Percentiles rank a stretch among this genome's conserved stretches.
phyloP scores from a whole-genome alignment of 1,140 invertebrate genomes.

The Cataglyphis hispanica region DNA sequence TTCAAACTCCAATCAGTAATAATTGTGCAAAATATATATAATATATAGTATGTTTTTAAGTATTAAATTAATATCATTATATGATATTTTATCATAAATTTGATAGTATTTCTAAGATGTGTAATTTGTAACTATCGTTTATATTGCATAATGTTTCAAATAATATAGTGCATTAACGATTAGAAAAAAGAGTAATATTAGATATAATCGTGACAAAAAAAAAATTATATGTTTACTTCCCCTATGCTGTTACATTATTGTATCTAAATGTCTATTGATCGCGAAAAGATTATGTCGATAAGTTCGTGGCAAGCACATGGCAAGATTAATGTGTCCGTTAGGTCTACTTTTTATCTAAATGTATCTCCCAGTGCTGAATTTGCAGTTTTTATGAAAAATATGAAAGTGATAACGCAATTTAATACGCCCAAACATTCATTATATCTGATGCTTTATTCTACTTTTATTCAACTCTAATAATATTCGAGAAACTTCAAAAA shows the following conservation, averaged over 20 bases:
- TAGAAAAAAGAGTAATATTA: neutral
- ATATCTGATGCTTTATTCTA: neutral
- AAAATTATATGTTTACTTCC: neutral
- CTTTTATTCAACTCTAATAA: neutral
- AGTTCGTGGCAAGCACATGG: neutral
- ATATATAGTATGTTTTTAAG: neutral
- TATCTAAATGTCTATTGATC: neutral
- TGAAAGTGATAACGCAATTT: conserved; percentile 29
- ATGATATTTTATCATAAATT: neutral
- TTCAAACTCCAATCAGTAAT: neutral
- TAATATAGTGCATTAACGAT: neutral
- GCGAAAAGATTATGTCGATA: conserved; percentile 70
- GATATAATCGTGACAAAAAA: neutral
- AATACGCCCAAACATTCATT: conserved; percentile 49
- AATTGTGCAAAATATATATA: neutral
- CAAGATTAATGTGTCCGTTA: conserved; percentile 33
- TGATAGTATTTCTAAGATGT: neutral
- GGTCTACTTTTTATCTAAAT: conserved; percentile 49
- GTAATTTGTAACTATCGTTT: neutral
- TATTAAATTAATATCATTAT: neutral
- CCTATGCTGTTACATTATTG: neutral
- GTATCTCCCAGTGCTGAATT: conserved; percentile 34
- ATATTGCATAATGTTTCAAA: conserved; percentile 1
- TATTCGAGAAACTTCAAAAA: neutral
- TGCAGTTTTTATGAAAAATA: conserved; percentile 36